Evolutionary conservation across 2,888 invertebrate species (phyloP), one percentile per base, ranked within the genome.

Genomic region (Amphipyra tragopoginis): DNA sequence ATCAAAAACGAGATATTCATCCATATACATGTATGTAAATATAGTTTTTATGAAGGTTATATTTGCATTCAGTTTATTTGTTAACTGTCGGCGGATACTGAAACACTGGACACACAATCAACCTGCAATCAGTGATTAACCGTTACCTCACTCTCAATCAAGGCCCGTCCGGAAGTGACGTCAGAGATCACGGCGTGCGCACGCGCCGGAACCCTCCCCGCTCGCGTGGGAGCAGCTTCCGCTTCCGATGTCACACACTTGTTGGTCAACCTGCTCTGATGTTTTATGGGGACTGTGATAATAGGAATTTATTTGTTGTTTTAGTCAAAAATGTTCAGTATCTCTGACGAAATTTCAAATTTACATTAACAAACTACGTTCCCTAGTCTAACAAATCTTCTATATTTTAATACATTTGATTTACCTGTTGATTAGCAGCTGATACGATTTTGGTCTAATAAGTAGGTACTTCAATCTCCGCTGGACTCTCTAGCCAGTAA

Each of bases 141-240:
- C 80, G 87, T 85, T 86, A 87, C 70, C 72, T 75, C 65, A 73
- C 66, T 69, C 69, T 69, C 67, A 69, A 78, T 77, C 80, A 75
- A 82, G 84, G 85, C 72, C 77, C 57, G 77, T 75, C 85, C 89
- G 91, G 91, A 91, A 84, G 83, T 90, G 87, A 87, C 85, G 80
- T 86, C 82, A 83, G 79, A 84, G 83, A 82, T 84, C 81, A 78
- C 68, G 75, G 79, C 79, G 85, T 89, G 88, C 85, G 87, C 85
- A 75, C 73, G 85, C 84, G 82, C 82, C 81, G 82, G 76, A 76
- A 81, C 81, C 64, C 64, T 62, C 76, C 78, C 81, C 71, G 84
- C 78, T 80, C 69, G 84, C 83, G 84, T 86, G 88, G 91, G 91
- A 89, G 88, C 90, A 90, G 92, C 86, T 92, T 94, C 94, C 93